Evolutionary conservation across 1,140 invertebrate genomes (phyloP), one percentile per base, ranked within the genome.

Genomic region (Parasteatoda tepidariorum): DNA sequence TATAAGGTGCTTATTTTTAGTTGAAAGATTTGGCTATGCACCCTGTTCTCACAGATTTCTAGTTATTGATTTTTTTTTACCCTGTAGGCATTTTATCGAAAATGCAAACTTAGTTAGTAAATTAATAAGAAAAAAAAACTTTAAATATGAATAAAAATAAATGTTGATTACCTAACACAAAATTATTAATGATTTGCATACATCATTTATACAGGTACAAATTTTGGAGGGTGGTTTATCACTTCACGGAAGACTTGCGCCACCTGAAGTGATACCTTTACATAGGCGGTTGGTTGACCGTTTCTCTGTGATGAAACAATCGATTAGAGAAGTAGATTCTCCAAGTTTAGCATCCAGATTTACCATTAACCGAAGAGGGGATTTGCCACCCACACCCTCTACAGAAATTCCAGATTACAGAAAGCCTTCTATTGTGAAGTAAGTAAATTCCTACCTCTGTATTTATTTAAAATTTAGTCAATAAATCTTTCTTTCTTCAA

Each of bases 261-360:
- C 96, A 0, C 87, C 92, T 0, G 94, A 93, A 15, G 93, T 98
- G 0, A 94, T 95, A 83, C 96, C 96, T 1, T 87, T 98, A 31
- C 96, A 98, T 86, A 93, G 94, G 86, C 92, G 94, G 74, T 89
- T 98, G 6, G 91, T 95, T n/a, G 96, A 97, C 87, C 91, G 94
- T 61, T 96, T 97, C 86, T 92, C 91, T 0, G 93, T 95, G 85
- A 90, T 97, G 54, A 75, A 84, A 74, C 55, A 84, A 30, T 84
- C 76, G 28, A 55, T 84, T 24, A 15, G 75, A 67, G 73, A 81
- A 55, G 59, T 76, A 30, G 61, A 82, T 55, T 84, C 86, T 84
- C 70, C 84, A 76, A 71, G 66, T 62, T 41, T 57, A 62, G 84
- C 38, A 57, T 30, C 71, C 3, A 76, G 68, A 34, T 68, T 70